phyloP scores from a whole-genome alignment of 2,113 vertebrate species.

The Podarcis muralis region DNA sequence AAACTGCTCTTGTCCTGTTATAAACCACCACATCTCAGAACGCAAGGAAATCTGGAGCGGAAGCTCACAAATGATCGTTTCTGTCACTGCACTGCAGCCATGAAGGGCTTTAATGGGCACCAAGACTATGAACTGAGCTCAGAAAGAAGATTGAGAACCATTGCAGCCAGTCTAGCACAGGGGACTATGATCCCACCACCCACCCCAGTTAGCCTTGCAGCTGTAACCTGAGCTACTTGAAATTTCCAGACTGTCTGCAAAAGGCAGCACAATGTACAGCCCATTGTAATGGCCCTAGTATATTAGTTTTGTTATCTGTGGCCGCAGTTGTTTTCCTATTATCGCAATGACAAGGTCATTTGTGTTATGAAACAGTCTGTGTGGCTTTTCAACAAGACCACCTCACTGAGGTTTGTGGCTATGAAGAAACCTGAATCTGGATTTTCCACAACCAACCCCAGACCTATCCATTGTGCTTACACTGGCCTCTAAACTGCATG shows the following conservation, averaged over 20 bases:
- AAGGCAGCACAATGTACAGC: too few species aligned
- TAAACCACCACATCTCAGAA: neutral
- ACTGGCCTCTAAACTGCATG: neutral
- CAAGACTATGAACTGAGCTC: neutral
- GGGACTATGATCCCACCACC: neutral
- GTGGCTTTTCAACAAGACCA: neutral
- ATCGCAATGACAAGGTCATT: neutral
- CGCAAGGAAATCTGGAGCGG: neutral
- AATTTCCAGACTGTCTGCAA: neutral
- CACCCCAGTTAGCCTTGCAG: neutral
- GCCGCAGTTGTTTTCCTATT: neutral
- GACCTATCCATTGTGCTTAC: neutral
- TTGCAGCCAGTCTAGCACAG: neutral
- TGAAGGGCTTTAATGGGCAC: neutral
- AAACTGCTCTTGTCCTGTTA: neutral
- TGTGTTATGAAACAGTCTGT: neutral
- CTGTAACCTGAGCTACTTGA: neutral
- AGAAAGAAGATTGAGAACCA: neutral
- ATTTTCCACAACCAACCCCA: neutral
- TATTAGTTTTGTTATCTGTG: neutral
- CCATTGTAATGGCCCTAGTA: neutral
- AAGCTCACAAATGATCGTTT: neutral
- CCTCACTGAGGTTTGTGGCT: neutral
- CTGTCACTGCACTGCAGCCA: neutral
- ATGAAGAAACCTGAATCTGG: neutral